phyloP scores from a whole-genome alignment of 2,113 vertebrate species.

The Coptodon bakossiorum region DNA sequence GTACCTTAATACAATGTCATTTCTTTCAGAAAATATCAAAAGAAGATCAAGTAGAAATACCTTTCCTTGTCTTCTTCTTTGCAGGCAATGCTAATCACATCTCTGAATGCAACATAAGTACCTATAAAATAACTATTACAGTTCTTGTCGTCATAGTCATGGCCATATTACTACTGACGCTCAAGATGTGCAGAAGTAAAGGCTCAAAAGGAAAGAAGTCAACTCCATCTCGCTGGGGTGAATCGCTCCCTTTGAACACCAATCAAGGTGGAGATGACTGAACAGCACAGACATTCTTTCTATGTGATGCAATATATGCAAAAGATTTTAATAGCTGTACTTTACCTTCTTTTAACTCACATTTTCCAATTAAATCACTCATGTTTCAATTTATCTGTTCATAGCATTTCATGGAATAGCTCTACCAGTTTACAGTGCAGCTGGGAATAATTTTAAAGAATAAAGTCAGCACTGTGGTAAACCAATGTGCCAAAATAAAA shows the following conservation, averaged over 20 bases:
- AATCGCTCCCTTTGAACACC: constrained; percentile 18
- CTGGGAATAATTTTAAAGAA: not conserved
- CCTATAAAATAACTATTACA: not conserved
- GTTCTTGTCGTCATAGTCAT: constrained; percentile 1
- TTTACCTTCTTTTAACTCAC: not conserved
- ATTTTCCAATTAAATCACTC: not conserved
- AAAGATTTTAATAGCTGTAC: not conserved
- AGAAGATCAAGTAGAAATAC: not conserved
- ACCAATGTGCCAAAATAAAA: not conserved
- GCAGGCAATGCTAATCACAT: not conserved
- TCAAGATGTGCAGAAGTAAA: not conserved
- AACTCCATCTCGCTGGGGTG: constrained; percentile 41
- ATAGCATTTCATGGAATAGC: not conserved
- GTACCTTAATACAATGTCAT: not conserved
- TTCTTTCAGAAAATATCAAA: not conserved
- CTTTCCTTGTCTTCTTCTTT: not conserved
- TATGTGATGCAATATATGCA: not conserved
- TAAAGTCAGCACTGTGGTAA: not conserved
- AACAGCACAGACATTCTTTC: not conserved
- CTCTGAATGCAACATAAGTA: not conserved
- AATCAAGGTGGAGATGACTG: not conserved
- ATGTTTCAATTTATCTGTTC: not conserved
- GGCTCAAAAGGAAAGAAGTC: not conserved
- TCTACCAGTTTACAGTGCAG: not conserved
- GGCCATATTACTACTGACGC: constrained; percentile 9